A percentile compares a stretch with the other conserved stretches of the same genome.
These are phyloP conservation scores for Belonocnema kinseyi DNA, from an alignment of 1,140 invertebrate genomes.

Conservation along the genomic window DNA sequence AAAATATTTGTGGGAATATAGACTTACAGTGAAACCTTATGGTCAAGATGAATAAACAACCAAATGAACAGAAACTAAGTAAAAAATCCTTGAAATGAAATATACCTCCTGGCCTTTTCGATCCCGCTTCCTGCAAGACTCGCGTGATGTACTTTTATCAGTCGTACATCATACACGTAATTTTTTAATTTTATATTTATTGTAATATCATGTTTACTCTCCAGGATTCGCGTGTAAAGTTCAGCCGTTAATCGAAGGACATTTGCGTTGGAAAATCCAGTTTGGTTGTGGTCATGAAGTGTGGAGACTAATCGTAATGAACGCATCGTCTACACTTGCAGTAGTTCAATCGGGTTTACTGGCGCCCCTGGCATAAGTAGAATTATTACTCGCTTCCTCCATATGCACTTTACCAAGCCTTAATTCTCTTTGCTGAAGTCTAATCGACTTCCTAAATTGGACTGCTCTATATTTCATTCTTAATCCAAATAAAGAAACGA, in stretches of 20 bases:
- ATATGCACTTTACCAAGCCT: neutral
- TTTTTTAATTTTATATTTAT: slow-evolving; percentile 3
- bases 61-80: too few species aligned
- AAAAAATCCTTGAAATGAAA: too few species aligned
- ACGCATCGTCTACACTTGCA: slow-evolving; percentile 29
- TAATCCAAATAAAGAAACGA: neutral
- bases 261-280: slow-evolving; percentile 25
- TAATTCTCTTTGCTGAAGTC: slow-evolving; percentile 26
- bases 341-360: slow-evolving; percentile 25
- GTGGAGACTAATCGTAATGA: neutral
- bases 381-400: slow-evolving; percentile 28
- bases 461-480: slow-evolving; percentile 6
- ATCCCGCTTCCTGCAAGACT: neutral
- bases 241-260: slow-evolving; percentile 8
- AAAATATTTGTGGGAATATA: too few species aligned
- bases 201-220: slow-evolving; percentile 2
- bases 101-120: too few species aligned
- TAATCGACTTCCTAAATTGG: slow-evolving; percentile 24
- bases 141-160: neutral
- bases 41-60: too few species aligned
- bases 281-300: slow-evolving; percentile 22
- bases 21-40: too few species aligned
- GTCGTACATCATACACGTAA: neutral
- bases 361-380: slow-evolving; percentile 30
- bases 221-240: neutral